These are phyloP conservation scores for Spea hammondii DNA, from an alignment of 2,797 vertebrate species.

Conservation along the genomic window DNA sequence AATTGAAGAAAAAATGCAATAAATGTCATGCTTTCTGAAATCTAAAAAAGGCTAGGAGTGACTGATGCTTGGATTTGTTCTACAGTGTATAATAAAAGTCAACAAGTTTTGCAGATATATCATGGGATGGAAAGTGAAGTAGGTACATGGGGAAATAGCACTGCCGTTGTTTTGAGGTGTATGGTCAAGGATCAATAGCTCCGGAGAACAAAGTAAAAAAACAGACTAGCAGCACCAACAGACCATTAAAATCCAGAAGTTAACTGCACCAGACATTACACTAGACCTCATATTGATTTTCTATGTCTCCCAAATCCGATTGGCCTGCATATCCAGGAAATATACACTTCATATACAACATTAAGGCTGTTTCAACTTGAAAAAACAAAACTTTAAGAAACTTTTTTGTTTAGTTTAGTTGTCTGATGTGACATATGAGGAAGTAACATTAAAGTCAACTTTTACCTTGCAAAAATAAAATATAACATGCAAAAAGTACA, in stretches of 20 bases:
- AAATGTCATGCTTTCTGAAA: conserved; percentile 27
- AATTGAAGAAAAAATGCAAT: conserved; percentile 29
- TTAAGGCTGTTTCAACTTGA: too few relatives aligned
- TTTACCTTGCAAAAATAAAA: neutral
- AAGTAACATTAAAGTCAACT: neutral
- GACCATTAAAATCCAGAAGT: conserved; percentile 38
- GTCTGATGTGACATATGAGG: too few relatives aligned
- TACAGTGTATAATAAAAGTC: conserved; percentile 43
- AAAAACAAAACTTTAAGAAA: too few relatives aligned
- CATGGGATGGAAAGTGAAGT: conserved; percentile 11
- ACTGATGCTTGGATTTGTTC: conserved; percentile 14
- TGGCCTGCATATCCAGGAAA: neutral
- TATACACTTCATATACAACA: neutral
- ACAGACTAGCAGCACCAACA: conserved; percentile 17
- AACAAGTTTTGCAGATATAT: conserved; percentile 38
- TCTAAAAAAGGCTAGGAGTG: conserved; percentile 5
- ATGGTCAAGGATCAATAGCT: conserved; percentile 41
- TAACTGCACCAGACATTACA: conserved; percentile 35
- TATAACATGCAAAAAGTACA: too few relatives aligned
- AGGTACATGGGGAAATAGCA: conserved; percentile 34
- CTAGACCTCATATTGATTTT: conserved; percentile 32
- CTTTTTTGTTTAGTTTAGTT: too few relatives aligned
- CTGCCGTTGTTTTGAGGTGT: neutral
- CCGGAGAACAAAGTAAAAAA: conserved; percentile 27
- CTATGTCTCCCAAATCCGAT: neutral